Percentiles rank a stretch among this genome's conserved stretches.
Conservation (phyloP, 2,797 vertebrate species). For the Tarsius wallacei region DNA sequence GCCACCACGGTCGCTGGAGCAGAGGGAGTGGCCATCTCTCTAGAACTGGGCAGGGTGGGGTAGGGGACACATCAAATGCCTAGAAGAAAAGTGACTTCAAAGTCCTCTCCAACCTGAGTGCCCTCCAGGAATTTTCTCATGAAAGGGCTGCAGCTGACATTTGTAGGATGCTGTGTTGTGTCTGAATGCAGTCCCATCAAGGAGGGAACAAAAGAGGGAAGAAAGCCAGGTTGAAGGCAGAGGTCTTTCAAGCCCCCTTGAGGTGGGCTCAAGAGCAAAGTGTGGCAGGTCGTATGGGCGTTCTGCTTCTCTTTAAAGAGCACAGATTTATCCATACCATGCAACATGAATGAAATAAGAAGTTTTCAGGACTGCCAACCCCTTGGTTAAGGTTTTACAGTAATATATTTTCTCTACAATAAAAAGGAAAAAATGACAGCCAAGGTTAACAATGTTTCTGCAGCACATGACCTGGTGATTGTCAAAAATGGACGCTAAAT, state of each 20-base stretch:
- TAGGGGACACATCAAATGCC: conserved; percentile 55
- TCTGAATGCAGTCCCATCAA: conserved; percentile 10
- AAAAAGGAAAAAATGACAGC: not conserved
- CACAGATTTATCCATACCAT: not conserved
- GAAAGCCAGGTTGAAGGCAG: conserved; percentile 6
- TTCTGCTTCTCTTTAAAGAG: conserved; percentile 52
- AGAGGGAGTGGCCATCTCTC: not conserved
- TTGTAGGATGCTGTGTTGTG: not conserved
- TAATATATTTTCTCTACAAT: not conserved
- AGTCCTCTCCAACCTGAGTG: not conserved
- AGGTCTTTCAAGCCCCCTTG: conserved; percentile 63
- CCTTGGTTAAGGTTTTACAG: not conserved
- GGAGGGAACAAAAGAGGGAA: conserved; percentile 51
- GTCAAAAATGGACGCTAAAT: not conserved
- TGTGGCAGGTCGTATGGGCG: accelerated
- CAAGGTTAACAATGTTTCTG: not conserved
- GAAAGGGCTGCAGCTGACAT: conserved; percentile 9
- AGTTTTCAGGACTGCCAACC: not conserved
- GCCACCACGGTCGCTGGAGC: too few relatives aligned
- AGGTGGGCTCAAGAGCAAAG: conserved; percentile 37
- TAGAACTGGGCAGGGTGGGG: not conserved
- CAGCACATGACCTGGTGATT: not conserved
- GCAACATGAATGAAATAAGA: conserved; percentile 29
- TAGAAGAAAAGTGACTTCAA: conserved; percentile 66
- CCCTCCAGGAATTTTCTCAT: conserved; percentile 15